Conservation (phyloP, 1,140 invertebrate species). For the Drosophila insularis region DNA sequence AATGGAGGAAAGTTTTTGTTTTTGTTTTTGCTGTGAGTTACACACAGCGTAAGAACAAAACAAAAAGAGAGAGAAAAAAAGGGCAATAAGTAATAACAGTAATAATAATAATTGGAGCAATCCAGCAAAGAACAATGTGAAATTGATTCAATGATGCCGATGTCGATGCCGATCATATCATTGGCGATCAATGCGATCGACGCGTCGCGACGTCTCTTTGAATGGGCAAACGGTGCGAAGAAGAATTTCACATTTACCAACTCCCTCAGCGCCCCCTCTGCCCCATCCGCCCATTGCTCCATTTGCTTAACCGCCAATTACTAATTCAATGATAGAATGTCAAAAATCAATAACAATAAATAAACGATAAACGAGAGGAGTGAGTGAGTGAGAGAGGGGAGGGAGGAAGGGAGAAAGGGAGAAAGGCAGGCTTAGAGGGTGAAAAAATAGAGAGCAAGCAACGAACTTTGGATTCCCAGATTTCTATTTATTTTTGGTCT, state of each 20-base stretch:
- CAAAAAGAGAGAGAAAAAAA: background rate
- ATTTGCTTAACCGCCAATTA: conserved; percentile 17
- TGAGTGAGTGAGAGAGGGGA: background rate
- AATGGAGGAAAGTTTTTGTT: conserved; percentile 13
- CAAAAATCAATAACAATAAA: conserved; percentile 81
- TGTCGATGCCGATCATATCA: conserved; percentile 19
- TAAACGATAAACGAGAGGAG: conserved; percentile 66
- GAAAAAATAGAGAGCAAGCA: conserved; percentile 44
- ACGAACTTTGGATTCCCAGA: conserved; percentile 69
- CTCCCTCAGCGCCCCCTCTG: background rate
- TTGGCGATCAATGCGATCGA: conserved; percentile 1
- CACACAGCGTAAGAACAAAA: background rate
- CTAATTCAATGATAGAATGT: conserved; percentile 81
- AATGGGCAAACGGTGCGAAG: conserved; percentile 1
- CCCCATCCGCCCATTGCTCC: background rate
- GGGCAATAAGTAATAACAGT: conserved; percentile 18
- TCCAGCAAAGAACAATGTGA: conserved; percentile 28
- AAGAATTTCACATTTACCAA: conserved; percentile 8
- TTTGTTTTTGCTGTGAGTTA: conserved; percentile 4
- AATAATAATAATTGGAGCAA: conserved; percentile 30
- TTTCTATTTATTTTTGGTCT: conserved; percentile 37
- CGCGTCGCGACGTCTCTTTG: background rate
- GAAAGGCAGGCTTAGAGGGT: too few relatives aligned
- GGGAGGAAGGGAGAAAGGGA: background rate
- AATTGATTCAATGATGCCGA: conserved; percentile 32